phyloP scores from a whole-genome alignment of 1,140 invertebrate genomes.

The Cryptotermes secundus region DNA sequence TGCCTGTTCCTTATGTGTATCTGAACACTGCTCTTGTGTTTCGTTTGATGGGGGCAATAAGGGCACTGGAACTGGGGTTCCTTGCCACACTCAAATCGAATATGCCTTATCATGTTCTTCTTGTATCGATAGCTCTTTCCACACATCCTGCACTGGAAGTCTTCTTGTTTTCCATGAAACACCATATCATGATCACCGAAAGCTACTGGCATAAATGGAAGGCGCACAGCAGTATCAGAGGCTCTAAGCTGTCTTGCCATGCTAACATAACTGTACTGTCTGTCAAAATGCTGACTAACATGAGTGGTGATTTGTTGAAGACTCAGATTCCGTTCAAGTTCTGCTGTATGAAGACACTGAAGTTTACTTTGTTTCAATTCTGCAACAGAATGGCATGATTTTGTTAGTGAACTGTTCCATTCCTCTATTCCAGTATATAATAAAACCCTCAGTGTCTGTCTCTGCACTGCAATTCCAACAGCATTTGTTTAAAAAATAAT shows the following conservation, averaged over 20 bases:
- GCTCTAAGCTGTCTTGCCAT: not conserved
- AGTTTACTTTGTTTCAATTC: not conserved
- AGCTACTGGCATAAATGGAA: not conserved
- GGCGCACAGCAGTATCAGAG: not conserved
- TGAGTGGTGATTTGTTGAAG: not conserved
- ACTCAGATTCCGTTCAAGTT: not conserved
- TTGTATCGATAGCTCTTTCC: slow-evolving; percentile 45
- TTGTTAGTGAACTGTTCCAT: not conserved
- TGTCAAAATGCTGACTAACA: not conserved
- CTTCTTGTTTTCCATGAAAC: not conserved
- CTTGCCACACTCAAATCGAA: slow-evolving; percentile 44
- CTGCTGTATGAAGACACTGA: not conserved
- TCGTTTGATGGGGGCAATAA: slow-evolving; percentile 38
- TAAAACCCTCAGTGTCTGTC: not conserved
- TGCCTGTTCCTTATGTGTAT: slow-evolving; percentile 34
- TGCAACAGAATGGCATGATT: not conserved
- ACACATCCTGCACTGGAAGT: slow-evolving; percentile 45
- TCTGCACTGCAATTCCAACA: too few species aligned
- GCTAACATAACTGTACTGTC: not conserved
- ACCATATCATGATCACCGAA: not conserved
- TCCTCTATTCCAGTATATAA: not conserved
- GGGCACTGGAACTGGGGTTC: slow-evolving; percentile 45
- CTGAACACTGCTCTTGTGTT: slow-evolving; percentile 39
- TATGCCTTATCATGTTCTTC: slow-evolving; percentile 32
- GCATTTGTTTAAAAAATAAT: too few species aligned